Conservation (phyloP, 2,888 invertebrate genomes). For the Dryobotodes eremita region DNA sequence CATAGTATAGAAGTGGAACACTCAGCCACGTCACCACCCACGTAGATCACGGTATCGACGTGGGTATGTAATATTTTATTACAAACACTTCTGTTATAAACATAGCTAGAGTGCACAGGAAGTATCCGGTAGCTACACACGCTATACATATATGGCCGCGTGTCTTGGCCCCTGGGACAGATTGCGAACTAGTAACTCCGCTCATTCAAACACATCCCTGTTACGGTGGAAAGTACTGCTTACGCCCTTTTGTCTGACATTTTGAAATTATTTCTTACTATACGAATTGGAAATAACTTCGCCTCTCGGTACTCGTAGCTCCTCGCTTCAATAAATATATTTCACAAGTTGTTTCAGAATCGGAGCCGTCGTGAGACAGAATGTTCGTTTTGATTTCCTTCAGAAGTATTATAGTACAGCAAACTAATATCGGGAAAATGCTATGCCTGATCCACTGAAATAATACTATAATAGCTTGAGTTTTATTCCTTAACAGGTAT, state of each 20-base stretch:
- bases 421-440: conserved; percentile 30
- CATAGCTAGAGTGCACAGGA: not conserved
- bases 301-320: conserved; percentile 10
- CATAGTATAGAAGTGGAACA: not conserved
- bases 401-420: conserved; percentile 27
- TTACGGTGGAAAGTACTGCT: not conserved
- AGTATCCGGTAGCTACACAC: not conserved
- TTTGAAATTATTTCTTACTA: conserved; percentile 4
- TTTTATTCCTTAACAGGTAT: conserved; percentile 44
- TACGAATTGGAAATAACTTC: conserved; percentile 17
- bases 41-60: not conserved
- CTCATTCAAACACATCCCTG: not conserved
- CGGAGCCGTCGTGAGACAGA: not conserved
- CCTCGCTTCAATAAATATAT: conserved; percentile 41
- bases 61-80: not conserved
- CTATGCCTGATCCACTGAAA: conserved; percentile 24
- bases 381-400: conserved; percentile 28
- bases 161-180: not conserved
- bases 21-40: not conserved
- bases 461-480: conserved; percentile 18
- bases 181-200: not conserved
- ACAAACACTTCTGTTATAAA: not conserved
- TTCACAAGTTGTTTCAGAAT: conserved; percentile 35
- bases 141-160: not conserved
- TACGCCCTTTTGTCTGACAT: not conserved